phyloP scores from a whole-genome alignment of 2,888 invertebrate genomes.

The Drosophila fulvimacula region DNA sequence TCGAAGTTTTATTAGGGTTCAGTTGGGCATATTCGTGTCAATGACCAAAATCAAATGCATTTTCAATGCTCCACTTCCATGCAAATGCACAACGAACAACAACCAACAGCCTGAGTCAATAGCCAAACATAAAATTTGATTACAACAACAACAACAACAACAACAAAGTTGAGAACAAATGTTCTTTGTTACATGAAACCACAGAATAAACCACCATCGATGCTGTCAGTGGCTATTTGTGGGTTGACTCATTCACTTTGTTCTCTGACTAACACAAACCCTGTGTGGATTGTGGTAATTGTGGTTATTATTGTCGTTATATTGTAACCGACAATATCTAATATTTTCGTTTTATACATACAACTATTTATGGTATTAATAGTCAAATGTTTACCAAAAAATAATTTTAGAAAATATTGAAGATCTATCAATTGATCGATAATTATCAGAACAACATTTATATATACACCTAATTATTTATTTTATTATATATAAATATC shows the following conservation, averaged over 20 bases:
- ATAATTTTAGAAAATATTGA: not conserved
- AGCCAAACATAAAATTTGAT: constrained; percentile 61
- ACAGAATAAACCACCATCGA: constrained; percentile 27
- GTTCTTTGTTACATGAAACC: constrained; percentile 41
- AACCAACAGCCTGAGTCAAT: constrained; percentile 38
- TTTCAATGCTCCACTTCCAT: constrained; percentile 59
- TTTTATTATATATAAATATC: not conserved
- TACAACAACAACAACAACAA: constrained; percentile 51
- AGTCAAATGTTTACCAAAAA: not conserved
- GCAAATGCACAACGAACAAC: constrained; percentile 57
- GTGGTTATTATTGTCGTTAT: constrained; percentile 6
- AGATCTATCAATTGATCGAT: too few relatives aligned
- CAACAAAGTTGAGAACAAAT: constrained; percentile 30
- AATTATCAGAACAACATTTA: too few relatives aligned
- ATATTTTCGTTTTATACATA: not conserved
- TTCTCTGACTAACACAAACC: constrained; percentile 37
- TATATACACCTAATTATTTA: too few relatives aligned
- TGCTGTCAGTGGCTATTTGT: constrained; percentile 31
- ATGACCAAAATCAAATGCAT: constrained; percentile 70
- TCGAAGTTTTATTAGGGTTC: constrained; percentile 57
- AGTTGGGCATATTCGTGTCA: constrained; percentile 69
- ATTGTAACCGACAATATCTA: constrained; percentile 1
- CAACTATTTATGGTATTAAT: not conserved
- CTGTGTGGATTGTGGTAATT: constrained; percentile 5
- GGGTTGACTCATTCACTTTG: constrained; percentile 47